Conservation (phyloP, 2,797 vertebrate genomes). For the Octomys mimax region DNA sequence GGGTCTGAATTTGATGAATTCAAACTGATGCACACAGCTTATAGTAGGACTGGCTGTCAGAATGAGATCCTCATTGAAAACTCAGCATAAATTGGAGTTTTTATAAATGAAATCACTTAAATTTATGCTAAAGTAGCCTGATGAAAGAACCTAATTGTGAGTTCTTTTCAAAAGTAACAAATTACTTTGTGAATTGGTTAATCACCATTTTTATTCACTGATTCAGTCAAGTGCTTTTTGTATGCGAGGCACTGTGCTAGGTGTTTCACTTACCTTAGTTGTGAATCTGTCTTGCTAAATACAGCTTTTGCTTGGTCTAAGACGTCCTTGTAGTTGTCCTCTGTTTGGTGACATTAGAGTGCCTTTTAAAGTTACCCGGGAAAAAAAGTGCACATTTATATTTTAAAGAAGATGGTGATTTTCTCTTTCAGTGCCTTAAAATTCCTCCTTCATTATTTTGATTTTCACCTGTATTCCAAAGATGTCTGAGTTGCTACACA, state of each 20-base stretch:
- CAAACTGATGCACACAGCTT: not conserved
- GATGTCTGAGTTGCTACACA: not conserved
- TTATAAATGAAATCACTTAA: not conserved
- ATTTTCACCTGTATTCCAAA: not conserved
- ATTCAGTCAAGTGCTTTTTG: not conserved
- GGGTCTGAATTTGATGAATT: not conserved
- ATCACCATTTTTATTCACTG: conserved; percentile 25
- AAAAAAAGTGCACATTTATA: not conserved
- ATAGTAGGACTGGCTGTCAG: not conserved
- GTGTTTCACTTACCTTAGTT: conserved; percentile 7
- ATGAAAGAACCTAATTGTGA: conserved; percentile 1
- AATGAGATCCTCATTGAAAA: conserved; percentile 3
- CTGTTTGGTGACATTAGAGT: not conserved
- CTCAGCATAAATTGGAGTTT: not conserved
- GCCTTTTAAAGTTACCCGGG: not conserved
- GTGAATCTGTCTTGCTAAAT: not conserved
- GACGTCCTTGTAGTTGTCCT: not conserved
- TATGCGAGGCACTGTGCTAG: not conserved
- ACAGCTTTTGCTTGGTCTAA: not conserved
- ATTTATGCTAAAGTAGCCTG: conserved; percentile 12
- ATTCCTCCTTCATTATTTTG: not conserved
- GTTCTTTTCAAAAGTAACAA: conserved; percentile 43
- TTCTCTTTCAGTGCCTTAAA: not conserved
- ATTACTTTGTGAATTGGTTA: not conserved
- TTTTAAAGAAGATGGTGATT: not conserved